Evolutionary conservation across 37 sponge, comb jelly and placozoan genomes (phyloP).

Genomic region (Spongia lamella): DNA sequence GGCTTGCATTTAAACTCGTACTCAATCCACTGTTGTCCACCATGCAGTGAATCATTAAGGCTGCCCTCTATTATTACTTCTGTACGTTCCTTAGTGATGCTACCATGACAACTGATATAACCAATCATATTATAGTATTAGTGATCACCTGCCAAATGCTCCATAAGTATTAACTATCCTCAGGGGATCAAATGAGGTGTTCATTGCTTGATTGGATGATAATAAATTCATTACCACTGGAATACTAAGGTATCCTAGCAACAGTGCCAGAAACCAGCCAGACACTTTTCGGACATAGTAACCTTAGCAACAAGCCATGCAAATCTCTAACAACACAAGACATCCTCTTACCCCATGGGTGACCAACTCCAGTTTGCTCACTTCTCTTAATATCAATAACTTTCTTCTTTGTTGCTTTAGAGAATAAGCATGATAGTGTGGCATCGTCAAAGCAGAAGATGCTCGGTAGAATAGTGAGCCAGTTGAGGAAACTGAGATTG

Average conservation of each 20-base stretch:
- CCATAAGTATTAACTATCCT: conserved; percentile 92
- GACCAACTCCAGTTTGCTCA: background rate
- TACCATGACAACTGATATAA: conserved; percentile 4
- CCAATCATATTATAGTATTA: background rate
- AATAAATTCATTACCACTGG: conserved; percentile 88
- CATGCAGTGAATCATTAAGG: conserved; percentile 1
- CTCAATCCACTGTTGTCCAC: conserved; percentile 60
- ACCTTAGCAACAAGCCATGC: too few species aligned
- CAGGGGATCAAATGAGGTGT: conserved; percentile 82
- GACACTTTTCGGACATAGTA: conserved; percentile 55
- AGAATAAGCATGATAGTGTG: conserved; percentile 58
- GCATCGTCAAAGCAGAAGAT: conserved; percentile 88
- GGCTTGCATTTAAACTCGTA: conserved; percentile 93
- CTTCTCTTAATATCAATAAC: conserved; percentile 37
- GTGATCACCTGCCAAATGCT: conserved; percentile 84
- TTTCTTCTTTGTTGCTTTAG: conserved; percentile 12
- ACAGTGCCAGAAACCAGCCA: conserved; percentile 20
- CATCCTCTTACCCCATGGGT: background rate
- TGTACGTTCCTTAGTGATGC: conserved; percentile 85
- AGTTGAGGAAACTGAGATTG: conserved; percentile 91
- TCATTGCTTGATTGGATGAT: conserved; percentile 80
- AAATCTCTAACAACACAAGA: too few species aligned
- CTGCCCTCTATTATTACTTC: conserved; percentile 88
- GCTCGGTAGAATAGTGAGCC: conserved; percentile 87
- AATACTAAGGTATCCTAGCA: conserved; percentile 81